Evolutionary conservation across 2,113 vertebrate genomes (phyloP).

Genomic region (Fukomys damarensis): DNA sequence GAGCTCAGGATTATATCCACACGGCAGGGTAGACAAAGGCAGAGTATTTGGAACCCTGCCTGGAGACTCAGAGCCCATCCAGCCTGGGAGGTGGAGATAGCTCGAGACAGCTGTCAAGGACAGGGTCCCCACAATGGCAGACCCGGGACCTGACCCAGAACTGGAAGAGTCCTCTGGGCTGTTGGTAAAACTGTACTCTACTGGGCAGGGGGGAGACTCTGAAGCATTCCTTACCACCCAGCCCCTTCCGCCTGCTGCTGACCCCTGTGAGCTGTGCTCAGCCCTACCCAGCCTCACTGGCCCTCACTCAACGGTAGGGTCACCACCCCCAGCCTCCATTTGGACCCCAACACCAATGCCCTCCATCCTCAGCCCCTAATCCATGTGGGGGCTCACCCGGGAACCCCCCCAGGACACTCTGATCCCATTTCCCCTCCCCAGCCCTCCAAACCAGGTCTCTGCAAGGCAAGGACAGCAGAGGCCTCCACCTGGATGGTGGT

Average conservation of each 20-base stretch:
- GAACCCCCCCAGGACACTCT: not conserved
- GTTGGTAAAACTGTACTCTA: not conserved
- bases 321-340: not conserved
- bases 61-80: not conserved
- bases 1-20: not conserved
- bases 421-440: not conserved
- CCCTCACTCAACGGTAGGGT: not conserved
- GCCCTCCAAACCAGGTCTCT: not conserved
- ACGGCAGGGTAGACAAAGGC: not conserved
- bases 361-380: not conserved
- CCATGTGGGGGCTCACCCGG: accelerated
- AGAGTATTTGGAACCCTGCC: not conserved
- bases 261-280: not conserved
- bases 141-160: not conserved
- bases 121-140: not conserved
- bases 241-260: accelerated
- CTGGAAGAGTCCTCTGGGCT: not conserved
- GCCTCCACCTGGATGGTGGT: accelerated
- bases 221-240: not conserved
- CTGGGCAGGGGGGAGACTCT: not conserved
- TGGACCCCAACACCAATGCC: not conserved
- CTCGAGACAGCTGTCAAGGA: not conserved
- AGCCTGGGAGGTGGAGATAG: not conserved
- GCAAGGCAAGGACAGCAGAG: no score
- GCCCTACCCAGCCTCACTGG: not conserved